A percentile compares a stretch with the other conserved stretches of the same genome.
Evolutionary conservation across 1,140 invertebrate genomes (phyloP).

Genomic region (Eupeodes corollae): DNA sequence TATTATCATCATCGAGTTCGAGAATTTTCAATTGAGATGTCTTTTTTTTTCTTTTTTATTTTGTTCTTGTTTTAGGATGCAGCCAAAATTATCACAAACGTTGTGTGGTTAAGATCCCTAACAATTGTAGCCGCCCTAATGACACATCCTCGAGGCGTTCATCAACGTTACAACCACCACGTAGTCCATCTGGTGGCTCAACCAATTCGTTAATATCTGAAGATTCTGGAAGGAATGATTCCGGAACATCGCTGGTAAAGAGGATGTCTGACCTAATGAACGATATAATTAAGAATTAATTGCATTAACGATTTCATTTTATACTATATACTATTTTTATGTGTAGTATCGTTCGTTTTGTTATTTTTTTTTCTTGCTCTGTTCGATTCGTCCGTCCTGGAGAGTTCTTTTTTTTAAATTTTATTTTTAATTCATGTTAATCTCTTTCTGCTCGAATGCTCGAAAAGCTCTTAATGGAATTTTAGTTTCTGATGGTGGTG

Average conservation of each 20-base stretch:
- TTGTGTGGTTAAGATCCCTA: constrained; percentile 96
- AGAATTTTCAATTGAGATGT: not conserved
- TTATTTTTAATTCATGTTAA: too few species aligned
- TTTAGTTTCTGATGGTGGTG: too few species aligned
- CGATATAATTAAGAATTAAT: constrained; percentile 35
- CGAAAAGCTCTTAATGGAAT: too few species aligned
- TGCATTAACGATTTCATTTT: not conserved
- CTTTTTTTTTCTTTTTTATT: not conserved
- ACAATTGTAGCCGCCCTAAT: constrained; percentile 66
- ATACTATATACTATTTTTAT: not conserved
- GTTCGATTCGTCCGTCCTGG: too few species aligned
- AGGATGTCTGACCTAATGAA: constrained; percentile 38
- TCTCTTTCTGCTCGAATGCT: too few species aligned
- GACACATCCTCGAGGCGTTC: constrained; percentile 34
- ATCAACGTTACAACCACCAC: constrained; percentile 49
- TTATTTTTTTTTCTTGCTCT: too few species aligned
- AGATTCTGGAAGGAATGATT: constrained; percentile 37
- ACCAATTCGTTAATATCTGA: constrained; percentile 32
- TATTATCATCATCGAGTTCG: too few species aligned
- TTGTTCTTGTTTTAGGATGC: constrained; percentile 59
- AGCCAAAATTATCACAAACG: constrained; percentile 96
- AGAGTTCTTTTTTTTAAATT: too few species aligned
- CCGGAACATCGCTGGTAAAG: constrained; percentile 41
- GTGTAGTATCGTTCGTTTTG: too few species aligned
- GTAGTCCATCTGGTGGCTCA: constrained; percentile 54